phyloP scores from a whole-genome alignment of 2,113 vertebrate species.

The Anguilla japonica region DNA sequence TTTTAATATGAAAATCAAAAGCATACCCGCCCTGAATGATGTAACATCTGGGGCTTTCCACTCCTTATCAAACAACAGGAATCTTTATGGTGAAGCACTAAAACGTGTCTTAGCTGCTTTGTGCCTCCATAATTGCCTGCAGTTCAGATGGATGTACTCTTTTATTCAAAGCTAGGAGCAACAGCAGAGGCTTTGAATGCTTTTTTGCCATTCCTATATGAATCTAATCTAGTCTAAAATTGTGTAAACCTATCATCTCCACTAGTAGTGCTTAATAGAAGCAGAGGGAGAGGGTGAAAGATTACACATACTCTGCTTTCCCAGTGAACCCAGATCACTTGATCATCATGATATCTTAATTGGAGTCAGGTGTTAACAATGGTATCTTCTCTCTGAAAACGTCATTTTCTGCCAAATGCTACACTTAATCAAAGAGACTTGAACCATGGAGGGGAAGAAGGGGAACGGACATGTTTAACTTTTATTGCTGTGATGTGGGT shows the following conservation, averaged over 20 bases:
- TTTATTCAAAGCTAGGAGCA: not conserved
- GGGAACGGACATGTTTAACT: too few species aligned
- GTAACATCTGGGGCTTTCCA: too few species aligned
- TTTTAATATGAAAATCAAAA: too few species aligned
- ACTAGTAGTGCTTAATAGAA: not conserved
- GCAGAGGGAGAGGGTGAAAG: not conserved
- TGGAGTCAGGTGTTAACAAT: constrained; percentile 18
- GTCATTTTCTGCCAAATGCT: not conserved
- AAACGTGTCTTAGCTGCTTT: too few species aligned
- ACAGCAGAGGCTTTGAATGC: not conserved
- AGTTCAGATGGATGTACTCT: not conserved
- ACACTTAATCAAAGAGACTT: not conserved
- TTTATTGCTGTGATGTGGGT: not conserved
- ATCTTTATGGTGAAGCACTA: too few species aligned
- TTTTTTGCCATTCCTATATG: not conserved
- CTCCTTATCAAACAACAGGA: too few species aligned
- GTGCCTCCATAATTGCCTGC: not conserved
- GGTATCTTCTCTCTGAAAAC: not conserved
- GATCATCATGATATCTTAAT: constrained; percentile 20
- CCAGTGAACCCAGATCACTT: not conserved
- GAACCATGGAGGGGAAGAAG: not conserved
- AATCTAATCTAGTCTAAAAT: not conserved
- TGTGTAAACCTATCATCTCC: not conserved
- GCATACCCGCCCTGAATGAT: too few species aligned
- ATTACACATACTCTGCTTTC: not conserved